Evolutionary conservation across 2,888 invertebrate species (phyloP).

Genomic region (Lottia scabra): DNA sequence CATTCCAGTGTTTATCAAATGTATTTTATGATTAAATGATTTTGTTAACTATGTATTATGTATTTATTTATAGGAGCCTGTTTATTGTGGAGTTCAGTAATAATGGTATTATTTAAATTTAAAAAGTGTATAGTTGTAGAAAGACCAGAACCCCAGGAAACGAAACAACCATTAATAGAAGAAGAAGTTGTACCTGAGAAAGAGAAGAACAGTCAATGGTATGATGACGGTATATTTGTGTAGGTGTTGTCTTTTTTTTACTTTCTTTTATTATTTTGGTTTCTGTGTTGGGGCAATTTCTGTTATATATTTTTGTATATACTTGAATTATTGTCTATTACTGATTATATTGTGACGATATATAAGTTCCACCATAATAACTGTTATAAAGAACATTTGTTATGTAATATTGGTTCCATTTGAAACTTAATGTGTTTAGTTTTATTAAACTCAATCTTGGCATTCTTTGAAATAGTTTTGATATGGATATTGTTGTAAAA

Average conservation of each 20-base stretch:
- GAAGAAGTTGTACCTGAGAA: conserved; percentile 29
- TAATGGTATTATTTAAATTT: conserved; percentile 60
- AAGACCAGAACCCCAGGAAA: conserved; percentile 21
- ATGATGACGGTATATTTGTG: conserved; percentile 19
- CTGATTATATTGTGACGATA: no score
- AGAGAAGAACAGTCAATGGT: conserved; percentile 18
- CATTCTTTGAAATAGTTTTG: no score
- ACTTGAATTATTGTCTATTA: no score
- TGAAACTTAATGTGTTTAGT: no score
- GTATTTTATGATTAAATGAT: no score
- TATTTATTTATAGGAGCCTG: conserved; percentile 47
- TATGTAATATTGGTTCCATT: no score
- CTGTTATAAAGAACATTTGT: no score
- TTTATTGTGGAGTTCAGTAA: conserved; percentile 58
- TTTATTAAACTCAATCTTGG: no score
- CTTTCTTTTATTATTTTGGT: neutral
- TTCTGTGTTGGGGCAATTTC: neutral
- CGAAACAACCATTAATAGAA: conserved; percentile 42
- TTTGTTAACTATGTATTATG: neutral
- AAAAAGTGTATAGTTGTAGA: conserved; percentile 47
- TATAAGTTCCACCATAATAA: no score
- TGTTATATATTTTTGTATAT: no score
- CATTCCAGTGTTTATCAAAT: no score
- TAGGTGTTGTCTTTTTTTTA: neutral
- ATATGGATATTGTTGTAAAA: no score